These are phyloP conservation scores for Phenganax marumi DNA, from an alignment of 92 coral and sea anemone species.

Conservation along the genomic window DNA sequence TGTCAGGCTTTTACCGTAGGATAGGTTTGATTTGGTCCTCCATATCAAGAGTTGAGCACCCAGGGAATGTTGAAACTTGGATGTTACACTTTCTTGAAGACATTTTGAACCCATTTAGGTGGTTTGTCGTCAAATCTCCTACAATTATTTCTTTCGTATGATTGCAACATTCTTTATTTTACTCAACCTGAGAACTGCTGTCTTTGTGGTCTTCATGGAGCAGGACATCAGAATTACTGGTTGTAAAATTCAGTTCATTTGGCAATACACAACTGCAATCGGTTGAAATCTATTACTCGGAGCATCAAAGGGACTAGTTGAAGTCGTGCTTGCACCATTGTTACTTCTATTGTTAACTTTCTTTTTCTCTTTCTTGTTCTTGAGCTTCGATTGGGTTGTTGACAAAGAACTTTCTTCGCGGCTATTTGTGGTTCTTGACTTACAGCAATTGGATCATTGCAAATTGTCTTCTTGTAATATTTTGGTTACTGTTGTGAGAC, in stretches of 20 bases:
- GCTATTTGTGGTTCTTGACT: neutral
- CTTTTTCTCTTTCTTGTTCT: neutral
- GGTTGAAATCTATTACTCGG: too few species aligned
- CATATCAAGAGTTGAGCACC: constrained; percentile 2
- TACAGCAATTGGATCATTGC: neutral
- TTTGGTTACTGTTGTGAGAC: constrained; percentile 19
- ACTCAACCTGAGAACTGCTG: too few species aligned
- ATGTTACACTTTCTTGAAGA: neutral
- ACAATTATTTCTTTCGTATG: neutral
- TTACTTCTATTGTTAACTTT: neutral
- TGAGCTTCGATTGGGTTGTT: neutral
- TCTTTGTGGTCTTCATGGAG: neutral
- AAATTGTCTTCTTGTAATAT: constrained; percentile 11
- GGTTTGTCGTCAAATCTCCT: neutral
- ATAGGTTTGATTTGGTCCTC: constrained; percentile 4
- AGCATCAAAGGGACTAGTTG: too few species aligned
- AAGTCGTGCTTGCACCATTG: too few species aligned
- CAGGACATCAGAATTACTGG: too few species aligned
- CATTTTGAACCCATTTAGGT: constrained; percentile 4
- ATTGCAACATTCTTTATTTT: too few species aligned
- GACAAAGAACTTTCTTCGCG: neutral
- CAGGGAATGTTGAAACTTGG: neutral
- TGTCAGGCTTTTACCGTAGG: constrained; percentile 3
- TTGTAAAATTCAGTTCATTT: neutral
- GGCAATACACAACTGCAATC: neutral